Conservation (phyloP, 1,140 invertebrate genomes). For the Drosophila willistoni region DNA sequence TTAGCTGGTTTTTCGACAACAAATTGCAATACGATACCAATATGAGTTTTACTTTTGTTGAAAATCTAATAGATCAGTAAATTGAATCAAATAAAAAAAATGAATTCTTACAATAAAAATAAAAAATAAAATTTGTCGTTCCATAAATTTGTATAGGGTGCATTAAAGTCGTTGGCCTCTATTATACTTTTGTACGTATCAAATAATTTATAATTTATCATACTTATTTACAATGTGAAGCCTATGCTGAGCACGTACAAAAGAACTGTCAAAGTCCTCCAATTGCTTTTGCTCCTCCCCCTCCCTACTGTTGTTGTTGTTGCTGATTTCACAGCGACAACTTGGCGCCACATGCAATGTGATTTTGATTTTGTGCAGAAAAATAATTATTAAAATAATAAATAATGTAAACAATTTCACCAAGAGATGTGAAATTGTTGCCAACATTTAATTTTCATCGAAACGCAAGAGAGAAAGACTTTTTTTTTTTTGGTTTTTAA, state of each 20-base stretch:
- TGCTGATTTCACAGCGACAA: constrained; percentile 43
- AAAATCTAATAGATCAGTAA: not conserved
- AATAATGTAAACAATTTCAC: constrained; percentile 59
- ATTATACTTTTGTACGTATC: not conserved
- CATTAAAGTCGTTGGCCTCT: no score
- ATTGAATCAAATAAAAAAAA: no score
- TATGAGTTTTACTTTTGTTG: not conserved
- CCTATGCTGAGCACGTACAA: constrained; percentile 56
- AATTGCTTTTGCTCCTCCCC: constrained; percentile 4
- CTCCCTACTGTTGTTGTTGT: constrained; percentile 16
- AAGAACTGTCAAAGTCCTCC: constrained; percentile 69
- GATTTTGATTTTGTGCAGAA: constrained; percentile 41
- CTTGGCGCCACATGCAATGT: constrained; percentile 69
- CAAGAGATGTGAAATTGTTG: constrained; percentile 31
- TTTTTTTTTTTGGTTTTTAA: no score
- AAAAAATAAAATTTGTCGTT: no score
- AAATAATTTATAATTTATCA: constrained; percentile 46
- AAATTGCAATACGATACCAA: not conserved
- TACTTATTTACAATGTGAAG: constrained; percentile 48
- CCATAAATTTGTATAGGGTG: no score
- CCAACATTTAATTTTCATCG: constrained; percentile 45
- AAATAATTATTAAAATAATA: constrained; percentile 66
- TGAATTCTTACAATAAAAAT: no score
- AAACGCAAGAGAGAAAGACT: not conserved
- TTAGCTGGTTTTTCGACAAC: not conserved